Conservation (phyloP, 2,888 invertebrate species). For the Spodoptera picta region DNA sequence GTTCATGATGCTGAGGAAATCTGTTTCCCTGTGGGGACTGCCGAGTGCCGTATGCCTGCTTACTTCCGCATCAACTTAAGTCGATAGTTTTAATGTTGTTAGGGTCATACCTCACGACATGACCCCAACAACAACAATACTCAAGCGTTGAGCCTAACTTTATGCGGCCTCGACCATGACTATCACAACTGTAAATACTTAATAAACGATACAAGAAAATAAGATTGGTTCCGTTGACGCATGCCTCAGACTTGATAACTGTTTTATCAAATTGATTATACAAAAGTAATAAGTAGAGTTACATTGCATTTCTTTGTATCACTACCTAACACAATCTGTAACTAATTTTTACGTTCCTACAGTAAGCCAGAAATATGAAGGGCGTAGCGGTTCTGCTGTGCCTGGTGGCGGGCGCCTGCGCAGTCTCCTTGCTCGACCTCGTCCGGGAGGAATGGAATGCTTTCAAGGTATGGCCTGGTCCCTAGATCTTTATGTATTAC, state of each 20-base stretch:
- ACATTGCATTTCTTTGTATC: too few relatives aligned
- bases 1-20: conserved; percentile 7
- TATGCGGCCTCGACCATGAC: not conserved
- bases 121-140: too few relatives aligned
- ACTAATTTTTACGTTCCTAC: not conserved
- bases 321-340: too few relatives aligned
- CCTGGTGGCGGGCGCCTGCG: conserved; percentile 88
- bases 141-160: too few relatives aligned
- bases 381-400: conserved; percentile 67
- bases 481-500: not conserved
- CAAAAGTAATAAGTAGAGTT: too few relatives aligned
- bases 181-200: not conserved
- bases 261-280: too few relatives aligned
- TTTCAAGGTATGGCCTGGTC: conserved; percentile 89
- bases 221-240: conserved; percentile 2
- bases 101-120: too few relatives aligned
- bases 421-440: conserved; percentile 92
- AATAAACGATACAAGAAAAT: conserved; percentile 7
- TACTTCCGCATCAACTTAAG: not conserved
- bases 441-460: conserved; percentile 93
- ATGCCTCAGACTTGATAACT: too few relatives aligned
- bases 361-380: conserved; percentile 67
- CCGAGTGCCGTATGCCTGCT: too few relatives aligned
- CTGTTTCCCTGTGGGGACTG: conserved; percentile 4
- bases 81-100: too few relatives aligned